Base-by-base conservation (phyloP, 2,797 vertebrate species). In the Chromobotia macracanthus region DNA sequence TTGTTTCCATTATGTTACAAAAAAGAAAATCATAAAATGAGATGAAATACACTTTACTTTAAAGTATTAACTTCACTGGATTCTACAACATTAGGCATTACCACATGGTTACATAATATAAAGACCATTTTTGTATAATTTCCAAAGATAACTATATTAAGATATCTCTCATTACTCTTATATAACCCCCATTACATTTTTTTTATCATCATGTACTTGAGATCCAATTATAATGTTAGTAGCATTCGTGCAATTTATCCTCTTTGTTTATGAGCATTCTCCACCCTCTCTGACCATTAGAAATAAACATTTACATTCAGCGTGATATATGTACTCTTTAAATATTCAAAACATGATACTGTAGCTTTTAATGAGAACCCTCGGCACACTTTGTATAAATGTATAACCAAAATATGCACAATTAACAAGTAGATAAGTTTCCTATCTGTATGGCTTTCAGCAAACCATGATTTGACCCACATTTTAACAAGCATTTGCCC, bases 301-400 rank as follows among this genome's bases (percentile, higher is more conserved):
- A 71, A 71, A 71, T 55, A 72, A 44, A 56, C 3, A 56, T 19
- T 56, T 5, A 38, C 1, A 60, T 60, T 60, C 13, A 60, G 13
- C 1, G 21, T 58, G 16, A 13, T n/a, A 41, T 61, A 55, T 3
- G 13, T 21, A 25, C 10, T 38, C 72, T 21, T 74, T 44, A 75
- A 35, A 65, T 55, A 72, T 13, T 9, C 31, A 12, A 38, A 38
- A 44, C 25, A 38, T 53, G 28, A 69, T 5, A 35, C 0, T 31
- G 55, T 15, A 25, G 35, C 58, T 75, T 51, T 21, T 51, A n/a
- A 75, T 51, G 60, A 75, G 28, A 19, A 16, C 18, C 25, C 16
- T 12, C 31, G 0, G 16, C 61, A 25, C 11, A 51, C 60, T 64
- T 41, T 51, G 12, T 53, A 38, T 55, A 9, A 38, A 44, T 44